These are phyloP conservation scores for Eulemur mongoz DNA, from an alignment of 2,797 vertebrate species.

Conservation along the genomic window DNA sequence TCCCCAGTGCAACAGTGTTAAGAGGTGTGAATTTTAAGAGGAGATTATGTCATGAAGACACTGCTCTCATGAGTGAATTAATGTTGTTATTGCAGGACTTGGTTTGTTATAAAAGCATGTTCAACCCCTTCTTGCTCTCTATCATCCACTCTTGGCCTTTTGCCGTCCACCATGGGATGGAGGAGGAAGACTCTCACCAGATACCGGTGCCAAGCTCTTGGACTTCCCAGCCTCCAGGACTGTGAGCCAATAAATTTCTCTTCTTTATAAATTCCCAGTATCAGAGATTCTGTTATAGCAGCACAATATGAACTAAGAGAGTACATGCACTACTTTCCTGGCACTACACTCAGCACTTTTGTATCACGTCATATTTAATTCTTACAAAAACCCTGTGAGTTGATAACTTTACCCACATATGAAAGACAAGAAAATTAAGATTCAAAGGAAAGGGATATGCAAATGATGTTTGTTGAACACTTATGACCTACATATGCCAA, in stretches of 20 bases:
- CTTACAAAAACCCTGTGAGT: too few relatives aligned
- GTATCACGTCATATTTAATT: accelerated
- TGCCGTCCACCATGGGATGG: not conserved
- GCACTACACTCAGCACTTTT: accelerated
- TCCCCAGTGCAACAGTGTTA: not conserved
- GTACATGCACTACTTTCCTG: accelerated
- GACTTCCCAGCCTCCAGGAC: not conserved
- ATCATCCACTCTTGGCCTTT: not conserved
- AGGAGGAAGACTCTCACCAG: not conserved
- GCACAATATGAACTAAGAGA: not conserved
- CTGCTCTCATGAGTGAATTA: not conserved
- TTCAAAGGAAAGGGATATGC: accelerated
- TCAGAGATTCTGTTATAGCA: not conserved
- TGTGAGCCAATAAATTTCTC: not conserved
- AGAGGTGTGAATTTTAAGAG: not conserved
- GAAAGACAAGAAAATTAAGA: not conserved
- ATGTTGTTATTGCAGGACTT: not conserved
- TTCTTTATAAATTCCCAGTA: not conserved
- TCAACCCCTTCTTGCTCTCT: not conserved
- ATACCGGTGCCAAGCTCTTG: not conserved
- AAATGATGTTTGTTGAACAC: not conserved
- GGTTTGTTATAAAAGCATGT: not conserved
- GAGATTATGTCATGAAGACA: not conserved
- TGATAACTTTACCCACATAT: too few relatives aligned
- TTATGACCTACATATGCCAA: accelerated